Conservation (phyloP, 92 coral and sea anemone genomes). For the Muricea muricata region DNA sequence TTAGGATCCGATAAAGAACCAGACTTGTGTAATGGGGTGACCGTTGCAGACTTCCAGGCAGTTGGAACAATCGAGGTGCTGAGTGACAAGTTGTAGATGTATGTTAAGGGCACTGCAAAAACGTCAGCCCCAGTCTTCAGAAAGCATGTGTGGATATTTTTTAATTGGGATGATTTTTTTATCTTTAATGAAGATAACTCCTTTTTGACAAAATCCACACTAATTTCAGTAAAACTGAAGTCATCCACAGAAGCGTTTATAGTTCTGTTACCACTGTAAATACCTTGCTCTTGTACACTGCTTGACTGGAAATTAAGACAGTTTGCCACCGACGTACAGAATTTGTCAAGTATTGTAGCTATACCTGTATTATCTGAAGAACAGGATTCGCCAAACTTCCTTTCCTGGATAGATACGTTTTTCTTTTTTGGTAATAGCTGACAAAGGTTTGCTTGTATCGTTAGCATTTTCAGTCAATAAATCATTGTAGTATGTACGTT, state of each 20-base stretch:
- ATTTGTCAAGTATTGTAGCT: slow-evolving; percentile 3
- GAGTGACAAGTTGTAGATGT: not conserved
- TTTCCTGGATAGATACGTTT: slow-evolving; percentile 38
- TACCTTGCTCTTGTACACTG: not conserved
- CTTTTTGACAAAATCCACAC: not conserved
- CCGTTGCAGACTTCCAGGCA: not conserved
- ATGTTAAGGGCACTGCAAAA: not conserved
- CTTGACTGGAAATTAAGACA: slow-evolving; percentile 39
- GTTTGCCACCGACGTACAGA: slow-evolving; percentile 41
- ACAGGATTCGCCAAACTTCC: no score
- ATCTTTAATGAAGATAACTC: no score
- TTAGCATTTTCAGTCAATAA: no score
- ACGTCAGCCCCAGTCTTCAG: not conserved
- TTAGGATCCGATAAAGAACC: slow-evolving; percentile 9
- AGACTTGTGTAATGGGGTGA: not conserved
- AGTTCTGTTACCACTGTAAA: not conserved
- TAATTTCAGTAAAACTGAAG: not conserved
- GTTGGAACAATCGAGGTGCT: not conserved
- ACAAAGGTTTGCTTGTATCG: no score
- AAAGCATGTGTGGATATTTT: no score
- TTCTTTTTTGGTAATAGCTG: slow-evolving; percentile 39
- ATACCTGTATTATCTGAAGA: no score
- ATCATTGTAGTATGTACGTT: slow-evolving; percentile 51
- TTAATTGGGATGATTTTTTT: no score
- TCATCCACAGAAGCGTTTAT: no score